Evolutionary conservation across 2,888 invertebrate genomes (phyloP), one percentile per base, ranked within the genome.

Genomic region (Morpho achilles): DNA sequence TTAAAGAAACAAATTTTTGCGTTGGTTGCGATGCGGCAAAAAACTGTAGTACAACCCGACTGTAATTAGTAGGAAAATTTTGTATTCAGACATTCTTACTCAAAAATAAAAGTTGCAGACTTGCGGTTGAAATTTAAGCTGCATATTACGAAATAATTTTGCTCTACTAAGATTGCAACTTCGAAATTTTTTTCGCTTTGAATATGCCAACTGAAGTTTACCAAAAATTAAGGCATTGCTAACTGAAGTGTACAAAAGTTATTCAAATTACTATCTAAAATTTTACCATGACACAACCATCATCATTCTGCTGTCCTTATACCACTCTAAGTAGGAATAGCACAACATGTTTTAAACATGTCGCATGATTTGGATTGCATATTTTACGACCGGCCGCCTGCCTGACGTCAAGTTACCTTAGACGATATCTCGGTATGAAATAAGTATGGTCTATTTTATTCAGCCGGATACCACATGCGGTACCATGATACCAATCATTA

Each of bases 61-160:
- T 60, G 56, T 56, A 60, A 60, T 60, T 53, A 60, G 56, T 52
- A 56, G 51, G 49, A 59, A 51, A 57, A 52, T 57, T 57, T 53
- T 43, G 53, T 52, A 57, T 57, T 57, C 57, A 57, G 48, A 57
- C n/a, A 48, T 53, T 57, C 51, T 57, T 57, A 47, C 48, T 52
- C 52, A 44, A 57, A 57, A 57, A 57, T 53, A 52, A 53, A 53
- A 53, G 53, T 53, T 53, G 46, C 53, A 22, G 53, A 53, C 46
- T 53, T 47, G 53, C 40, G 53, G 46, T 46, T 46, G 46, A 53
- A 53, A 46, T 53, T 53, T 40, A 46, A 53, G 53, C 53, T 53
- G 46, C 46, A 53, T 46, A 53, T 53, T 53, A 53, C 53, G 40
- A 41, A 46, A 53, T 53, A 53, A 46, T 53, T 53, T 53, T 53